A percentile compares a stretch with the other conserved stretches of the same genome.
Conservation (phyloP, 2,888 invertebrate species). For the Eilema depressum region DNA sequence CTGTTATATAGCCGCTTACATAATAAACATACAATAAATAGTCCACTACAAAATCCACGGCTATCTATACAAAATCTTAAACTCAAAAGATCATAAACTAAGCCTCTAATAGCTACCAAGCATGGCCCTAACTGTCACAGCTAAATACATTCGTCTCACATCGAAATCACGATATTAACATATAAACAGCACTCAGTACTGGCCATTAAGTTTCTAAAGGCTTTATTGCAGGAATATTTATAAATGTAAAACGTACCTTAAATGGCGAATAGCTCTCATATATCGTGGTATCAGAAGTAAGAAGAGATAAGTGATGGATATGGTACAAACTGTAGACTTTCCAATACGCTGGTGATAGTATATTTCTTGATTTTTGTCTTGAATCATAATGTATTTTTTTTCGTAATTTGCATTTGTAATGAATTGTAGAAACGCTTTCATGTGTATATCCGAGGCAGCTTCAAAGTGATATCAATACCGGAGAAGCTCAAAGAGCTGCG, state of each 20-base stretch:
- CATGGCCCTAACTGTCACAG: conserved; percentile 16
- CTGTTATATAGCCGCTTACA: neutral
- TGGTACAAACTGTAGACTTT: conserved; percentile 29
- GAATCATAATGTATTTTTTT: neutral
- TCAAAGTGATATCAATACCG: no score
- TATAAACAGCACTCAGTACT: conserved; percentile 73
- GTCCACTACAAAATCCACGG: neutral
- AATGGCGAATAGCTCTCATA: conserved; percentile 71
- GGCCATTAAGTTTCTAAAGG: conserved; percentile 76
- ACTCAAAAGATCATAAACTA: conserved; percentile 16
- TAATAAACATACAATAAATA: neutral
- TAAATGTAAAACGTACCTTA: conserved; percentile 79
- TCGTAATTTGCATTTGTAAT: no score
- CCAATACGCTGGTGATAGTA: no score
- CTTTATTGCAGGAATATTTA: conserved; percentile 77
- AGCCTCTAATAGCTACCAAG: conserved; percentile 6
- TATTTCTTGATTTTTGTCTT: neutral
- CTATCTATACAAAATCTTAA: conserved; percentile 10
- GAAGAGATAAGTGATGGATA: neutral
- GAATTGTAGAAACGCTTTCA: no score
- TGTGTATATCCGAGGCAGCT: no score
- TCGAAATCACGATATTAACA: conserved; percentile 70
- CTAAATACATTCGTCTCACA: conserved; percentile 53
- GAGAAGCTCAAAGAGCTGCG: no score
- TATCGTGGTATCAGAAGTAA: conserved; percentile 44